A percentile compares a stretch with the other conserved stretches of the same genome.
These are phyloP conservation scores for Leucoraja erinaceus DNA, from an alignment of 2,113 vertebrate genomes.

Conservation along the genomic window DNA sequence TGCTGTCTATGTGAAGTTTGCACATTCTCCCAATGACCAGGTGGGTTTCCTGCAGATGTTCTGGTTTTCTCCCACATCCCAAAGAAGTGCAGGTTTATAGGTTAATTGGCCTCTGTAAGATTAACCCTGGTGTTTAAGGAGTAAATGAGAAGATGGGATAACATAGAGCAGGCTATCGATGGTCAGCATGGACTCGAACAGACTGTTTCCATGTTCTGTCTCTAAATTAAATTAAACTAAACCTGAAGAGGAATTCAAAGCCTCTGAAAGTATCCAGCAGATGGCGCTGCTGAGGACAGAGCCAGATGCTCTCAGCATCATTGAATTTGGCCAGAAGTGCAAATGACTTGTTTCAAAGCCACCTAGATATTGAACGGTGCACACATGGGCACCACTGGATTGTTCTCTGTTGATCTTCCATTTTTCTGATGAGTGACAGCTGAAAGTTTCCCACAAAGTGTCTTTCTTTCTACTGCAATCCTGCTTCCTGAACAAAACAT, in stretches of 20 bases:
- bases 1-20: no score
- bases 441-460: neutral
- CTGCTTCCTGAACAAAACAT: neutral
- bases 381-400: neutral
- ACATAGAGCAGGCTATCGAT: no score
- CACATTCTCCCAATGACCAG: no score
- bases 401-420: neutral
- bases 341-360: neutral
- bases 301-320: neutral
- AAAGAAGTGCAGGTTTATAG: no score
- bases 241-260: neutral
- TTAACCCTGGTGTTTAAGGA: no score
- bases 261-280: neutral
- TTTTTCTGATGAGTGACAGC: neutral
- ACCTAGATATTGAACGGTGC: neutral
- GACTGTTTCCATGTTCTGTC: no score
- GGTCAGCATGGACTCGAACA: no score
- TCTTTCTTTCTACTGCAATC: neutral
- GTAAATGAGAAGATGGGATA: no score
- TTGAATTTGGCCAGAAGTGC: neutral
- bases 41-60: no score
- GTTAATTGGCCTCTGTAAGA: no score
- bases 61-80: no score
- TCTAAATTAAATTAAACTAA: no score
- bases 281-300: neutral